Conservation (phyloP, 1,140 invertebrate genomes). For the Adelges cooleyi region DNA sequence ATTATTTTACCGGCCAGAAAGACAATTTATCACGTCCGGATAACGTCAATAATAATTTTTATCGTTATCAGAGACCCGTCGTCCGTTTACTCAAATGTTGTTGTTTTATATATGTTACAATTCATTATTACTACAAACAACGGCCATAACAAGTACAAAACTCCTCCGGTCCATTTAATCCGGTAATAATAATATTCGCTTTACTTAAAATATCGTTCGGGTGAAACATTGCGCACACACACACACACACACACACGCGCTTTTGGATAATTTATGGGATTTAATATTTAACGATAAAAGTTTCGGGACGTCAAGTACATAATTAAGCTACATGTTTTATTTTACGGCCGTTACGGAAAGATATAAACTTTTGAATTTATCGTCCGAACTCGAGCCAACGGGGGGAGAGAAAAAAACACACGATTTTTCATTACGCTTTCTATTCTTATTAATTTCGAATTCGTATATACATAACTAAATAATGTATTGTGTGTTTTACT, state of each 20-base stretch:
- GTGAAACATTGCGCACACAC: background rate
- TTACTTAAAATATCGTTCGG: background rate
- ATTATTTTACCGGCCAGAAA: too few species aligned
- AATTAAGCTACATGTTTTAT: slow-evolving; percentile 29
- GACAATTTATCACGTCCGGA: too few species aligned
- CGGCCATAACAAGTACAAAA: too few species aligned
- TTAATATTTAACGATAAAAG: slow-evolving; percentile 29
- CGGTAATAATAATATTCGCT: slow-evolving; percentile 6
- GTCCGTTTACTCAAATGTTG: too few species aligned
- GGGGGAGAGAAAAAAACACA: background rate
- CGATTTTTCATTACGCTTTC: slow-evolving; percentile 16
- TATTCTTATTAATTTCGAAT: slow-evolving; percentile 9
- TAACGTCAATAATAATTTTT: too few species aligned
- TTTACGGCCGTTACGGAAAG: slow-evolving; percentile 22
- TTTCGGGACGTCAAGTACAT: slow-evolving; percentile 24
- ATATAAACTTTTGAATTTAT: slow-evolving; percentile 27
- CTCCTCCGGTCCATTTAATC: background rate
- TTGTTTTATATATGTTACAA: too few species aligned
- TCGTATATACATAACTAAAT: too few species aligned
- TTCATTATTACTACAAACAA: too few species aligned
- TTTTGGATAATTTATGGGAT: slow-evolving; percentile 19
- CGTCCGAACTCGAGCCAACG: background rate
- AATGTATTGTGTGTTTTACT: too few species aligned
- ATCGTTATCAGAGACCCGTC: too few species aligned
- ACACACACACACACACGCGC: background rate